Conservation (phyloP, 2,797 vertebrate species). For the Intellagama lesueurii region DNA sequence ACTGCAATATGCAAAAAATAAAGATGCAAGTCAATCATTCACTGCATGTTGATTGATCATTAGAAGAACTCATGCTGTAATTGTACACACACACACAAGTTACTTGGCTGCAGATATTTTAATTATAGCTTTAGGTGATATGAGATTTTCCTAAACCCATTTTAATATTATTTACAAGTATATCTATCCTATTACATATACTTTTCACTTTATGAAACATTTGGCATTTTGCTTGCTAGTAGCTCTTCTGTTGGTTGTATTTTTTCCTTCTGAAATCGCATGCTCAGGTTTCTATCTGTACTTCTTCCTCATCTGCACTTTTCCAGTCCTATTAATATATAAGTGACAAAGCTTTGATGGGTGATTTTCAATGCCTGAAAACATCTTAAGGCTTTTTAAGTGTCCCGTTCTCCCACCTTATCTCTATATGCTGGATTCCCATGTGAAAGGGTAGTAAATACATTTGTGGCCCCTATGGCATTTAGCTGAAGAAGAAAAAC, state of each 20-base stretch:
- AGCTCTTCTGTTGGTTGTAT: conserved; percentile 24
- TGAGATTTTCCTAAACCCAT: background rate
- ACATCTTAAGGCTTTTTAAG: conserved; percentile 13
- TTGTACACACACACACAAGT: background rate
- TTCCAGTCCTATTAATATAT: conserved; percentile 38
- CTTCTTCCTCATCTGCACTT: conserved; percentile 26
- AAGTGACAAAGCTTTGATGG: conserved; percentile 2
- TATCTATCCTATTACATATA: background rate
- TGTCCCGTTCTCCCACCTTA: background rate
- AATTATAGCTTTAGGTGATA: background rate
- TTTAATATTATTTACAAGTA: background rate
- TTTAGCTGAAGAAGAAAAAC: conserved; percentile 1
- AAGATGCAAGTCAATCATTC: background rate
- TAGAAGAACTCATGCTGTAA: background rate
- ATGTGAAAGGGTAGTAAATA: conserved; percentile 45
- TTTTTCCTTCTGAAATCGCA: conserved; percentile 39
- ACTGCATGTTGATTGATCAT: background rate
- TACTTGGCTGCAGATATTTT: background rate
- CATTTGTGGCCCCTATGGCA: conserved; percentile 28
- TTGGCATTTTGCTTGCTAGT: background rate
- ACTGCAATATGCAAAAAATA: conserved; percentile 29
- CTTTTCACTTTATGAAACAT: background rate
- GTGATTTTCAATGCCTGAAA: conserved; percentile 35
- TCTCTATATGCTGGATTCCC: conserved; percentile 9
- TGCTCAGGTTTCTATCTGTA: conserved; percentile 13